Percentiles rank a stretch among this genome's conserved stretches.
Evolutionary conservation across 2,888 invertebrate species (phyloP).

Genomic region (Noctua janthe): DNA sequence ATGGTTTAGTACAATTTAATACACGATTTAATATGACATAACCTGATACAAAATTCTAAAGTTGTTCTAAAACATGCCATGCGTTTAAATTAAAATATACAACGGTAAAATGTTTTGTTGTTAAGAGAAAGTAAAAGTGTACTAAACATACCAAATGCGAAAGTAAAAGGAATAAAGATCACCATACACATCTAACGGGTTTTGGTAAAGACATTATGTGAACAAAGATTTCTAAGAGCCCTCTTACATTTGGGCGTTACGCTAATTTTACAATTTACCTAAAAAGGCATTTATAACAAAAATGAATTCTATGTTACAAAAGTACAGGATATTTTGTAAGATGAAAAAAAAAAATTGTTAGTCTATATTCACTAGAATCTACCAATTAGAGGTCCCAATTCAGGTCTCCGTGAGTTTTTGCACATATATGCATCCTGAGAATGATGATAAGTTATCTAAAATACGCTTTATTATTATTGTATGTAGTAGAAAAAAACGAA

Average conservation of each 20-base stretch:
- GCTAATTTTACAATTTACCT: no score
- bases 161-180: constrained; percentile 28
- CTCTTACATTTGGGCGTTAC: neutral
- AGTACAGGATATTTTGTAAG: no score
- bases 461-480: no score
- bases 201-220: neutral
- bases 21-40: neutral
- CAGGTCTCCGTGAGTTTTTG: no score
- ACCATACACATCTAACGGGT: constrained; percentile 2
- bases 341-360: no score
- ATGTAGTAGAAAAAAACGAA: no score
- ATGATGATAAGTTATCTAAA: no score
- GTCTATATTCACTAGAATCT: no score
- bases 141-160: constrained; percentile 17
- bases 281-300: no score
- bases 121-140: constrained; percentile 45
- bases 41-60: constrained; percentile 46
- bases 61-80: constrained; percentile 40
- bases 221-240: neutral
- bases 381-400: no score
- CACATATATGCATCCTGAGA: no score
- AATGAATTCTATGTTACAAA: no score
- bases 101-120: constrained; percentile 53
- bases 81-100: constrained; percentile 32
- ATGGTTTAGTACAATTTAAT: neutral